Percentiles rank a stretch among this genome's conserved stretches.
Conservation (phyloP, 35 echinoderm and acorn worm genomes). For the Chiridota heheva region DNA sequence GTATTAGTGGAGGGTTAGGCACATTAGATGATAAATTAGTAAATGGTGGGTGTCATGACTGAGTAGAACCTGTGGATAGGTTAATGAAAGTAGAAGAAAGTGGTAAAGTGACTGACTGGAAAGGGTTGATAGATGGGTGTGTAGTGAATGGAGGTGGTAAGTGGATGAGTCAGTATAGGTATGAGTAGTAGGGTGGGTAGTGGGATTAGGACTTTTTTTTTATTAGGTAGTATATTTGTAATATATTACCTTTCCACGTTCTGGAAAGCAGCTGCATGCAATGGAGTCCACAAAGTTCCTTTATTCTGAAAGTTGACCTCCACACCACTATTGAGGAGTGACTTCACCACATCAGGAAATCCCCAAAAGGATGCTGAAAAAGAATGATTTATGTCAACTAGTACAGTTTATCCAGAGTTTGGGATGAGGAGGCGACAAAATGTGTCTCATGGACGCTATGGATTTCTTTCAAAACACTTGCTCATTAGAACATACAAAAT, state of each 20-base stretch:
- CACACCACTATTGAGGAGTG: constrained; percentile 53
- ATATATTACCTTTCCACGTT: constrained; percentile 86
- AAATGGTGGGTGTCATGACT: too few species aligned
- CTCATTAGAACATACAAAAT: neutral
- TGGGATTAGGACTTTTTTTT: neutral
- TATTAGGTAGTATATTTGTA: too few species aligned
- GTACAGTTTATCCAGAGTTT: neutral
- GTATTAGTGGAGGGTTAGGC: too few species aligned
- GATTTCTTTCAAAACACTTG: neutral
- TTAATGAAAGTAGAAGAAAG: too few species aligned
- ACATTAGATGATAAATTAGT: too few species aligned
- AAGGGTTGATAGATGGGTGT: too few species aligned
- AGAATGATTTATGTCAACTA: neutral
- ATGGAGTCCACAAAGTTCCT: constrained; percentile 86
- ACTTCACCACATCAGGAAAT: constrained; percentile 90
- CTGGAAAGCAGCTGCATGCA: constrained; percentile 98
- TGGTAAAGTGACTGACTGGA: too few species aligned
- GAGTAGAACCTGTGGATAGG: too few species aligned
- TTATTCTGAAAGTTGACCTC: constrained; percentile 88
- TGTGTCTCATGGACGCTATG: neutral
- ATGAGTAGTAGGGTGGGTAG: neutral
- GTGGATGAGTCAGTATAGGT: too few species aligned
- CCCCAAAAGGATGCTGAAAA: constrained; percentile 95
- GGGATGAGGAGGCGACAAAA: neutral
- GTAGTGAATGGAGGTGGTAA: too few species aligned